Percentiles rank a stretch among this genome's conserved stretches.
Evolutionary conservation across 30 jellyfish, hydroid and myxozoan species (phyloP).

Genomic region (Turritopsis rubra): DNA sequence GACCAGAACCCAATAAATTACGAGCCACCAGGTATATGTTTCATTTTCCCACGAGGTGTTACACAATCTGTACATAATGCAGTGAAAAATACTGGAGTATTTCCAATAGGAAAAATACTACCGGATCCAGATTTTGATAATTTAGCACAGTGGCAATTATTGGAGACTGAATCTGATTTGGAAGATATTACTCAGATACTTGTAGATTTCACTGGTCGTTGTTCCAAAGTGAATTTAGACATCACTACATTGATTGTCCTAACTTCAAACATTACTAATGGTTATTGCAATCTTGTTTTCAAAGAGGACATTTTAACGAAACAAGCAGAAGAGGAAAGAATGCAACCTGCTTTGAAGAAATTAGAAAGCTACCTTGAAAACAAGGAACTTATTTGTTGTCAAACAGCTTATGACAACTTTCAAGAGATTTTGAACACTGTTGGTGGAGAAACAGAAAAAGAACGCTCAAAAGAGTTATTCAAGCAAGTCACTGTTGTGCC

Average conservation of each 20-base stretch:
- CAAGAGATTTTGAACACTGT: conserved; percentile 45
- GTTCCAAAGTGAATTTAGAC: conserved; percentile 59
- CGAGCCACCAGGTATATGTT: conserved; percentile 40
- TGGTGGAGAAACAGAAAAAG: conserved; percentile 60
- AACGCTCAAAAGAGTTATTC: conserved; percentile 51
- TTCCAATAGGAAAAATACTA: conserved; percentile 40
- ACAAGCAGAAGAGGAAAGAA: conserved; percentile 73
- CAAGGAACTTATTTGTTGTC: conserved; percentile 55
- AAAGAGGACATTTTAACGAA: conserved; percentile 42
- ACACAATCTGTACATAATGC: conserved; percentile 61
- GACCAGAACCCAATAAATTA: conserved; percentile 40
- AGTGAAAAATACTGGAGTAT: conserved; percentile 34
- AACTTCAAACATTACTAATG: conserved; percentile 76
- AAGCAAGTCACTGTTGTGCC: conserved; percentile 35
- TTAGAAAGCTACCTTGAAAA: conserved; percentile 37
- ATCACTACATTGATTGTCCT: conserved; percentile 64
- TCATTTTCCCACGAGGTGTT: conserved; percentile 58
- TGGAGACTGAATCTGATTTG: conserved; percentile 6
- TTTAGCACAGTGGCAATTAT: background rate
- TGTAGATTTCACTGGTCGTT: conserved; percentile 3
- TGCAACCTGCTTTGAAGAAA: conserved; percentile 52
- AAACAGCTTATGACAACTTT: conserved; percentile 58
- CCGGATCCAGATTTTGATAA: conserved; percentile 50
- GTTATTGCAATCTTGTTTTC: conserved; percentile 35
- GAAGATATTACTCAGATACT: conserved; percentile 1